A percentile compares a stretch with the other conserved stretches of the same genome.
These are phyloP conservation scores for Coregonus suidteri DNA, from an alignment of 2,797 vertebrate species.

Conservation along the genomic window DNA sequence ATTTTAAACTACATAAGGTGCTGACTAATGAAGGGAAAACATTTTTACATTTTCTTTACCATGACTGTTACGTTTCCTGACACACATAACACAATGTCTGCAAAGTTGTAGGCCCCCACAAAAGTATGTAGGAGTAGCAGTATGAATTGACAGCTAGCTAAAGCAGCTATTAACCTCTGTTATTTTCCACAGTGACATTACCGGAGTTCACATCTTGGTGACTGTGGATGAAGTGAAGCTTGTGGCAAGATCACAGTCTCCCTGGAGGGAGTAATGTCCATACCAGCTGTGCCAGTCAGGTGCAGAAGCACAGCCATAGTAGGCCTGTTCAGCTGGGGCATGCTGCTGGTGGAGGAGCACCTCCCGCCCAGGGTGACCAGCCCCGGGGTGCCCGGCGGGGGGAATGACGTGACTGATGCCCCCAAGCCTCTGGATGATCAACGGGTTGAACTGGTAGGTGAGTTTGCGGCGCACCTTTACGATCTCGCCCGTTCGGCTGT, in stretches of 20 bases:
- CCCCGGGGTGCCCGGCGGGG: constrained; percentile 47
- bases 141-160: neutral
- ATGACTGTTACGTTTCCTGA: neutral
- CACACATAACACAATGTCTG: neutral
- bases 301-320: constrained; percentile 59
- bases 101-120: no score
- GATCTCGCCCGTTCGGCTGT: constrained; percentile 95
- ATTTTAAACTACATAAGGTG: neutral
- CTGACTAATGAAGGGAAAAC: no score
- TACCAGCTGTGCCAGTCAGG: constrained; percentile 83
- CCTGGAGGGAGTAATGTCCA: constrained; percentile 76
- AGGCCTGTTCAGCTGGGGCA: constrained; percentile 66
- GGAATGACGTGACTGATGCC: constrained; percentile 47
- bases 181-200: neutral
- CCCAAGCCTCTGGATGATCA: constrained; percentile 86
- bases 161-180: neutral
- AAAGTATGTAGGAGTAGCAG: neutral
- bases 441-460: constrained; percentile 94
- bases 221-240: constrained; percentile 62
- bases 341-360: constrained; percentile 60
- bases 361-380: constrained; percentile 59
- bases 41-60: neutral
- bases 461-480: constrained; percentile 93
- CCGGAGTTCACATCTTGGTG: constrained; percentile 50
- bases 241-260: constrained; percentile 74